Percentiles rank a stretch among this genome's conserved stretches.
Conservation (phyloP, 2,888 invertebrate species). For the Myopa tessellatipennis region DNA sequence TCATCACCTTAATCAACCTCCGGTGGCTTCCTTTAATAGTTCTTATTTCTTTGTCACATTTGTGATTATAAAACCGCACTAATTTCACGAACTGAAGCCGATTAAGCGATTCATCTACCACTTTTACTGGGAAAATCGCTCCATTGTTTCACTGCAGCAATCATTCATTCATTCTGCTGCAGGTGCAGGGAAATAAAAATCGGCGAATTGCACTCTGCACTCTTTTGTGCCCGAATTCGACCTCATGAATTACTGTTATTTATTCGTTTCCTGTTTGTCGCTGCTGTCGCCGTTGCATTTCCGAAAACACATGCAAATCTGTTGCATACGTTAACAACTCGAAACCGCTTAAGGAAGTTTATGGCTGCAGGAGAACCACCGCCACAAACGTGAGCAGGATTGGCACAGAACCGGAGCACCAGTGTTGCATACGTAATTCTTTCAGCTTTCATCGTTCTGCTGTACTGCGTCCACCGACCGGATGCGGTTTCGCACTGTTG, state of each 20-base stretch:
- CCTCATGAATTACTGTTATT: background rate
- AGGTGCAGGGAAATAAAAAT: background rate
- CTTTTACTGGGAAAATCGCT: background rate
- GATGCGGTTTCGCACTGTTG: slow-evolving; percentile 1
- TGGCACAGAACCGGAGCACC: background rate
- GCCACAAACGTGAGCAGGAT: background rate
- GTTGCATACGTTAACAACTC: slow-evolving; percentile 25
- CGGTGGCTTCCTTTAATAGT: too few species aligned
- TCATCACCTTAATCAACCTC: too few species aligned
- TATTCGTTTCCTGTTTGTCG: background rate
- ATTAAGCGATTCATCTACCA: background rate
- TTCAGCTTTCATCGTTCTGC: background rate
- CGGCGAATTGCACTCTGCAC: background rate
- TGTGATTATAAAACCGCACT: too few species aligned
- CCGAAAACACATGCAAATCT: slow-evolving; percentile 23
- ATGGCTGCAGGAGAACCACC: background rate
- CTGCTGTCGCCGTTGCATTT: background rate
- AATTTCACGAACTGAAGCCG: background rate
- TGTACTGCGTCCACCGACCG: slow-evolving; percentile 5
- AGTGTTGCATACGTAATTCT: slow-evolving; percentile 16
- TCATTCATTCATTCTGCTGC: background rate
- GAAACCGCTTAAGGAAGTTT: slow-evolving; percentile 22
- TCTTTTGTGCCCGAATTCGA: background rate
- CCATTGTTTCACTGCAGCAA: background rate
- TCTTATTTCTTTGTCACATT: too few species aligned